Percentiles rank a stretch among this genome's conserved stretches.
Evolutionary conservation across 2,888 invertebrate species (phyloP).

Genomic region (Acanthosepion pharaonis): DNA sequence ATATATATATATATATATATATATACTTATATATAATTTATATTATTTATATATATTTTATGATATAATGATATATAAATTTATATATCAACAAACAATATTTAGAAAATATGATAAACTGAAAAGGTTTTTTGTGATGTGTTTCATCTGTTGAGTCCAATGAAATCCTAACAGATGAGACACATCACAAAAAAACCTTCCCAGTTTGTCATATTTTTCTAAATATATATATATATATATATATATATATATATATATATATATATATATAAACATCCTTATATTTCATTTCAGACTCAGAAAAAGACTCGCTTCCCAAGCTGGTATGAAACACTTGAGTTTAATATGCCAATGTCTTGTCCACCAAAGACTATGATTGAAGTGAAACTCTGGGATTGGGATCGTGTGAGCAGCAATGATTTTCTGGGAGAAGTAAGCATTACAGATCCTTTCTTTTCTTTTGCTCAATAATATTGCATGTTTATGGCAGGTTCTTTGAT

Average conservation of each 20-base stretch:
- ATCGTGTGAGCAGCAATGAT: slow-evolving; percentile 61
- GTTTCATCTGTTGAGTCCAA: too few species aligned
- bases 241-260: slow-evolving; percentile 40
- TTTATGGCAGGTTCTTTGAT: not conserved
- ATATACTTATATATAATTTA: too few species aligned
- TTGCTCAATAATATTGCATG: not conserved
- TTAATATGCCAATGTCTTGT: slow-evolving; percentile 53
- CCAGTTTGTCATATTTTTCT: not conserved
- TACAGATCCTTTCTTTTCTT: not conserved
- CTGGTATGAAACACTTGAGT: slow-evolving; percentile 62
- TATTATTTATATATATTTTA: too few species aligned
- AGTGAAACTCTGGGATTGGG: slow-evolving; percentile 62
- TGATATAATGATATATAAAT: too few species aligned
- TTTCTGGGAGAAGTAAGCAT: slow-evolving; percentile 63
- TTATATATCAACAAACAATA: too few species aligned
- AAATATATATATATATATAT: not conserved
- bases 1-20: too few species aligned
- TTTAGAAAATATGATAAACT: too few species aligned
- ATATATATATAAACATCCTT: not conserved
- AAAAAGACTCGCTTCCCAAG: slow-evolving; percentile 60
- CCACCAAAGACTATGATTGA: slow-evolving; percentile 49
- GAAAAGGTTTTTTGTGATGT: too few species aligned
- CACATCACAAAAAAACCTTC: too few species aligned
- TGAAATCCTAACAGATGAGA: too few species aligned
- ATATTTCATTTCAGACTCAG: slow-evolving; percentile 55